Base-by-base conservation (phyloP, 2,797 vertebrate genomes). In the Syngnathus rostellatus region DNA sequence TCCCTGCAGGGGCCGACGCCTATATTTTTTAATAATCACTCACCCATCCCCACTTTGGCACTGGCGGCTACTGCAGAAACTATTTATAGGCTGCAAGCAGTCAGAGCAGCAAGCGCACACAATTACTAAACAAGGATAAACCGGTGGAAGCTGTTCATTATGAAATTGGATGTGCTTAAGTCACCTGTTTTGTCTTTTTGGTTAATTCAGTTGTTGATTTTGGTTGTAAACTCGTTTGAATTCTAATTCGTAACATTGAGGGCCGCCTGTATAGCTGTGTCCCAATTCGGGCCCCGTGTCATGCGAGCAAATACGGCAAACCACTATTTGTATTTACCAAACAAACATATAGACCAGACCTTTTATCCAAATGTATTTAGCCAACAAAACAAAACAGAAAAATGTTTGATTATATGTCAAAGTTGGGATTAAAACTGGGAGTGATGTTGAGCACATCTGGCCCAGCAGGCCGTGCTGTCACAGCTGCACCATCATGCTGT, bases 11-110 rank as follows among this genome's bases (percentile, higher is more conserved):
- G 41, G 81, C 66, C 11, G 68, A 77, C 40, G 39, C 19, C 77
- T 73, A 75, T 86, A 82, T 85, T 89, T 88, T 31, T 90, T 86
- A 89, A 89, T 90, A 90, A 88, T 85, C 84, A 71, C 76, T 77
- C 77, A 66, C 51, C 65, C 78, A 72, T 75, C 80, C 72, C 75
- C 86, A 87, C 84, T 83, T 81, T 85, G 85, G 83, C 83, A 77
- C 43, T 62, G 69, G 66, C 71, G 77, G 77, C 77, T 66, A 31
- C 81, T 60, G 72, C 62, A 72, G 53, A 64, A 57, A 72, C 82
- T 88, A 87, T 89, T 89, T 86, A 85, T 89, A 86, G 86, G 51
- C 71, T 31, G 60, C 77, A 78, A 73, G 71, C 83, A 72, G 69
- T n/a, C 57, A 43, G 67, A 77, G 64, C 59, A 67, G 76, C 70